Percentiles rank a stretch among this genome's conserved stretches.
Conservation (phyloP, 2,113 vertebrate species). For the Apodemus sylvaticus region DNA sequence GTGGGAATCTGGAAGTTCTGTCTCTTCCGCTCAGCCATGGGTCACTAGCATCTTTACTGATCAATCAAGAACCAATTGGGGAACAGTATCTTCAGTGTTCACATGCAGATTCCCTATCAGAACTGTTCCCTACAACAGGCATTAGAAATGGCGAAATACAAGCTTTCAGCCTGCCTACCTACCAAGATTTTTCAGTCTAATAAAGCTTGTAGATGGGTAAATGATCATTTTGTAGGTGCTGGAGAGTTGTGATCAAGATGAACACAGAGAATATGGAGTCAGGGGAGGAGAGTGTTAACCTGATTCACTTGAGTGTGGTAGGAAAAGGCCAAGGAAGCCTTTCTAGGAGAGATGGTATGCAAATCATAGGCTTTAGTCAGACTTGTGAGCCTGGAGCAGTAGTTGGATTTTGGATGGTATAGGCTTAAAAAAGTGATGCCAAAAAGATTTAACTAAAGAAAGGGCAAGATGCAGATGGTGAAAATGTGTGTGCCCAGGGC, state of each 20-base stretch:
- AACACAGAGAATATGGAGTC: background rate
- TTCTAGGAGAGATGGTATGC: background rate
- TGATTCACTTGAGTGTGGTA: background rate
- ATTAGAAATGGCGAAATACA: conserved; percentile 33
- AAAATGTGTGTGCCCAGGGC: background rate
- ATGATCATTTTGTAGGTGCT: background rate
- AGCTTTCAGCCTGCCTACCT: background rate
- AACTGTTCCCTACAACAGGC: background rate
- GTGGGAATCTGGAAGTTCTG: no score
- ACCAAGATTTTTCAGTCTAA: conserved; percentile 34
- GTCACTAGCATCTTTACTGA: no score
- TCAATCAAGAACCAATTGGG: no score
- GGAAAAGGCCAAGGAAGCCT: background rate
- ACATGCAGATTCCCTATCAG: no score
- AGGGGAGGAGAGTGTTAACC: background rate
- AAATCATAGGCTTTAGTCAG: conserved; percentile 22
- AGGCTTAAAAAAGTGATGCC: background rate
- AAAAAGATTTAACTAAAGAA: background rate
- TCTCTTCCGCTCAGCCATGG: no score
- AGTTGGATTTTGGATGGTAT: conserved; percentile 20
- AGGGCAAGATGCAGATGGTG: background rate
- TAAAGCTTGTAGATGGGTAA: background rate
- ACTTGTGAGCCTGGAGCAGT: background rate
- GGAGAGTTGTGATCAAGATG: background rate
- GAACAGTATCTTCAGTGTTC: no score